Percentiles rank a stretch among this genome's conserved stretches.
Conservation (phyloP, 2,113 vertebrate genomes). For the Psophia crepitans region DNA sequence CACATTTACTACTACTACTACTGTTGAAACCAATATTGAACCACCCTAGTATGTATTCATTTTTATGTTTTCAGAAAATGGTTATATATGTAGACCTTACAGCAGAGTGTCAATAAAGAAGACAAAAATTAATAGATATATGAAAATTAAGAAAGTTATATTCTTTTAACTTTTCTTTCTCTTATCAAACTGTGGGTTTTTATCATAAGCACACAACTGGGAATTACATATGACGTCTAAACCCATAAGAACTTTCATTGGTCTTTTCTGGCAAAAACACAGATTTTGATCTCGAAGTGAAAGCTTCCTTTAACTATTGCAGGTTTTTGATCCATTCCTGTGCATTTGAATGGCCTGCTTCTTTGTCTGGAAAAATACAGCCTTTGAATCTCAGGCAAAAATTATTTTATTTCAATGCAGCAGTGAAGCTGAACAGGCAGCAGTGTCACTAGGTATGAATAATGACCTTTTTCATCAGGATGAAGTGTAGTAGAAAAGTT, state of each 20-base stretch:
- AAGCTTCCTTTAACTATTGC: background rate
- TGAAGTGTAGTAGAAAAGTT: background rate
- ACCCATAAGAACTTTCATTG: background rate
- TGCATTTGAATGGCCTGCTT: background rate
- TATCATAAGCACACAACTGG: background rate
- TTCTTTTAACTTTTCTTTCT: background rate
- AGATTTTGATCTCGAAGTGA: background rate
- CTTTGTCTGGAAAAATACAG: background rate
- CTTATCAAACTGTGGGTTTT: background rate
- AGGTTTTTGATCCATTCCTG: background rate
- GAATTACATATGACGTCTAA: background rate
- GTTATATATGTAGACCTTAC: background rate
- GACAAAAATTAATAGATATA: background rate
- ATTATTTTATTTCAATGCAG: background rate
- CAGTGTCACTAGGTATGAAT: background rate
- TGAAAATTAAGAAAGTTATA: background rate
- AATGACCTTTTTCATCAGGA: background rate
- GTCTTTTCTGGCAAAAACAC: background rate
- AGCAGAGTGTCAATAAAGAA: background rate
- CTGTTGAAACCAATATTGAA: background rate
- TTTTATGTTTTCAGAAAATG: background rate
- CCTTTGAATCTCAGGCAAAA: background rate
- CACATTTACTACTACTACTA: background rate
- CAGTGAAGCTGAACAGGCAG: background rate
- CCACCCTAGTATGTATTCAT: rapidly evolving